Conservation (phyloP, 1,140 invertebrate genomes). For the Formica exsecta region DNA sequence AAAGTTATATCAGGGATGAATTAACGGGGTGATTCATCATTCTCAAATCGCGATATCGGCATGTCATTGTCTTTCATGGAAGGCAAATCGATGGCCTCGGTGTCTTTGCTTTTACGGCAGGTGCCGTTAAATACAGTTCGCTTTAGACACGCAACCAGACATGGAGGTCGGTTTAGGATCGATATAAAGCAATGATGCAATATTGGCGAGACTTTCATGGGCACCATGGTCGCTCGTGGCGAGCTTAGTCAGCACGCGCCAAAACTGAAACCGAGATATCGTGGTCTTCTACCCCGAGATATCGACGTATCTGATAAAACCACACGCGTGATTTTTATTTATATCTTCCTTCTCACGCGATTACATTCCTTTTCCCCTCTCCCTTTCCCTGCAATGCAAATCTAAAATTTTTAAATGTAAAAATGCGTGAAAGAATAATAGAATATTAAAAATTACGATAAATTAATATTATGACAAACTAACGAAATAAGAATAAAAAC, state of each 20-base stretch:
- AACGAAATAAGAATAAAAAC: not conserved
- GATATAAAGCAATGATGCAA: conserved; percentile 74
- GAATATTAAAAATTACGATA: not conserved
- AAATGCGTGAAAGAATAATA: not conserved
- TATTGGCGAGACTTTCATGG: conserved; percentile 67
- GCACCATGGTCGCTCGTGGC: not conserved
- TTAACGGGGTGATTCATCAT: conserved; percentile 56
- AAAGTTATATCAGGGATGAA: not conserved
- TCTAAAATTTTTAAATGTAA: not conserved
- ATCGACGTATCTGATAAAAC: not conserved
- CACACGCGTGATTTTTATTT: not conserved
- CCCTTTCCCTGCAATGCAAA: not conserved
- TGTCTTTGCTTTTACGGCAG: conserved; percentile 45
- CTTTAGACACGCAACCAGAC: not conserved
- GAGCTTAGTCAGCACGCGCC: not conserved
- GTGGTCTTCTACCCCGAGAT: no score
- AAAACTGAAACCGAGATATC: not conserved
- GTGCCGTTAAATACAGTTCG: conserved; percentile 60
- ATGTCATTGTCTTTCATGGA: conserved; percentile 41
- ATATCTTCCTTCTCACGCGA: not conserved
- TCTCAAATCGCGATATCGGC: conserved; percentile 27
- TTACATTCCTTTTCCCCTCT: no score
- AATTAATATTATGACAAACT: not conserved
- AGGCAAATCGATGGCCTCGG: conserved; percentile 59
- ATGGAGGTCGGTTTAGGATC: conserved; percentile 51